These are phyloP conservation scores for Gambusia holbrooki DNA, from an alignment of 2,113 vertebrate species.

Conservation along the genomic window DNA sequence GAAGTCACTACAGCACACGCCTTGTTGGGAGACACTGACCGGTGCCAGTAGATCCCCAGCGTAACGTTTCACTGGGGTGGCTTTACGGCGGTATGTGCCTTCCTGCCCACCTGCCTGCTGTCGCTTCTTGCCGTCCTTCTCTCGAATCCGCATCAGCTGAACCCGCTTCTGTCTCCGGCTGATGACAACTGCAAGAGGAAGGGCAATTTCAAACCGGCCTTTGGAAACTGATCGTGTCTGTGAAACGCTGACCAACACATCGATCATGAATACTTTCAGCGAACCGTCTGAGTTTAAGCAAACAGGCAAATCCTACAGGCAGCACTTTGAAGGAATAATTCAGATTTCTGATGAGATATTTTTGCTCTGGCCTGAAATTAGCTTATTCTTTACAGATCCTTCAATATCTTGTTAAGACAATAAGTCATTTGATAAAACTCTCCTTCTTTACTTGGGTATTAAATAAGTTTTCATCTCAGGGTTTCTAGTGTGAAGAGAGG, in stretches of 20 bases:
- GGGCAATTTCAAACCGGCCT: not conserved
- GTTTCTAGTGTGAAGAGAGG: not conserved
- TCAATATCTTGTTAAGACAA: no score
- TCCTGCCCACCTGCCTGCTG: conserved; percentile 81
- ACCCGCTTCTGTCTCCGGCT: conserved; percentile 86
- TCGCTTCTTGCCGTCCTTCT: conserved; percentile 86
- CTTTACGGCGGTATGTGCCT: conserved; percentile 83
- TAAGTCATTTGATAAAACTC: not conserved
- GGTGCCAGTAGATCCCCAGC: conserved; percentile 88
- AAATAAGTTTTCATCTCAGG: not conserved
- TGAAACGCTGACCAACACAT: not conserved
- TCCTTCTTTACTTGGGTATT: not conserved
- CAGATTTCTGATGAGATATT: not conserved
- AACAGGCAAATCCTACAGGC: not conserved
- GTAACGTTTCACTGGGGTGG: conserved; percentile 81
- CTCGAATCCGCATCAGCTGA: conserved; percentile 85
- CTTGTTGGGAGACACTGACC: conserved; percentile 79
- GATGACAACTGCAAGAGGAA: conserved; percentile 78
- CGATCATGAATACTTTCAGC: not conserved
- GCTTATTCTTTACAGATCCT: not conserved
- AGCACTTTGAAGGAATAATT: not conserved
- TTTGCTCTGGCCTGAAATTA: not conserved
- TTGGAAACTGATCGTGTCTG: not conserved
- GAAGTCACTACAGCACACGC: conserved; percentile 52
- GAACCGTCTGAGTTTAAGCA: not conserved